Evolutionary conservation across 2,113 vertebrate species (phyloP).

Genomic region (Myotis lucifugus): DNA sequence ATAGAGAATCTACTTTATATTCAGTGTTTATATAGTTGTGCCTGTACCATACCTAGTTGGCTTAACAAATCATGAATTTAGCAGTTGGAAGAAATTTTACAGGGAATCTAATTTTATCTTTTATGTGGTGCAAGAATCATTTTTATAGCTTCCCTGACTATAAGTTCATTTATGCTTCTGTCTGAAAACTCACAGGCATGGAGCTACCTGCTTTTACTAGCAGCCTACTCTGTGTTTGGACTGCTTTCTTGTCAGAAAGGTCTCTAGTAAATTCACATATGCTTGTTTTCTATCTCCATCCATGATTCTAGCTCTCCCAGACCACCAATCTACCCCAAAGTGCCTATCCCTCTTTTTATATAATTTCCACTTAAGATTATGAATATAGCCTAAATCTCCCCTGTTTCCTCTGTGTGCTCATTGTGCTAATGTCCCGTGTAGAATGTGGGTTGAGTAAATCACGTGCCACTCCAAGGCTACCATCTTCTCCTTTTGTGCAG

Average conservation of each 20-base stretch:
- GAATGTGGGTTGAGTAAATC: neutral
- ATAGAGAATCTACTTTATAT: neutral
- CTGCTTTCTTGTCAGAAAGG: neutral
- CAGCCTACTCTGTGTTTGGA: neutral
- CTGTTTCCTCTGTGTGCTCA: neutral
- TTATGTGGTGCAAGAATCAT: neutral
- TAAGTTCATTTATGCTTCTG: neutral
- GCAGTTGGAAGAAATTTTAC: neutral
- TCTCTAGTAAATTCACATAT: neutral
- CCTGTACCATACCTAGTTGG: neutral
- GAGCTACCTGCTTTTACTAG: neutral
- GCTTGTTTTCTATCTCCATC: neutral
- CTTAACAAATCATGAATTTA: neutral
- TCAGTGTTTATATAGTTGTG: neutral
- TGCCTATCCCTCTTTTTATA: neutral
- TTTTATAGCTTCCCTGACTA: neutral
- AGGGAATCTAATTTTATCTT: neutral
- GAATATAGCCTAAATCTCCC: neutral
- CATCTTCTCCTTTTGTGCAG: neutral
- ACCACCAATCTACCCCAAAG: neutral
- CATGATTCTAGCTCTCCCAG: neutral
- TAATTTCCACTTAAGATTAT: neutral
- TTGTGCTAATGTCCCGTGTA: neutral
- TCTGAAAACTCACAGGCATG: neutral
- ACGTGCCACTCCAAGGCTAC: neutral